Percentiles rank a stretch among this genome's conserved stretches.
Evolutionary conservation across 2,113 vertebrate species (phyloP).

Genomic region (Silurus asotus): DNA sequence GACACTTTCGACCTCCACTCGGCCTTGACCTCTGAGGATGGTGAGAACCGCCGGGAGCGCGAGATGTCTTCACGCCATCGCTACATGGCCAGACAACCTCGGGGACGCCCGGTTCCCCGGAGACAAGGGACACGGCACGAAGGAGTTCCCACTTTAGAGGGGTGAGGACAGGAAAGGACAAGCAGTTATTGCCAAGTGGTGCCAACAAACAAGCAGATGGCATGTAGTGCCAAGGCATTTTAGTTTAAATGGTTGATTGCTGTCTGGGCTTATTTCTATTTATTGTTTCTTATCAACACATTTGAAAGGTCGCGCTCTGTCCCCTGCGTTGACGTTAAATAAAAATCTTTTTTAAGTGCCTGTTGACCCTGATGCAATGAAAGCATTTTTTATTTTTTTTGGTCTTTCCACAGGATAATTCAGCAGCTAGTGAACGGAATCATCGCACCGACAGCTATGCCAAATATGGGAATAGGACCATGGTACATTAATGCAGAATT

Average conservation of each 20-base stretch:
- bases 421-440: conserved; percentile 96
- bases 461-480: conserved; percentile 86
- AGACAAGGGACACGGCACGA: conserved; percentile 83
- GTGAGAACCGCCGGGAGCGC: conserved; percentile 83
- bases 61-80: conserved; percentile 87
- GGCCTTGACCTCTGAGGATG: conserved; percentile 76
- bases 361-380: background rate
- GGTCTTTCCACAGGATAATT: conserved; percentile 81
- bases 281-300: background rate
- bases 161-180: conserved; percentile 72
- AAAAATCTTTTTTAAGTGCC: background rate
- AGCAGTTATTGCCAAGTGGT: background rate
- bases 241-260: background rate
- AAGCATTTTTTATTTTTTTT: conserved; percentile 1
- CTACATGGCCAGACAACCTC: conserved; percentile 83
- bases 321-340: background rate
- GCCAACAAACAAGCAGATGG: background rate
- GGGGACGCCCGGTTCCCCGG: conserved; percentile 82
- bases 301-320: background rate
- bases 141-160: conserved; percentile 91
- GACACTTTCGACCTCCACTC: conserved; percentile 86
- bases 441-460: conserved; percentile 92
- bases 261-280: background rate
- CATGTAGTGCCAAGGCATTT: background rate
- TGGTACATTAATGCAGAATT: conserved; percentile 80